Conservation (phyloP, 2,888 invertebrate species). For the Operophtera brumata region DNA sequence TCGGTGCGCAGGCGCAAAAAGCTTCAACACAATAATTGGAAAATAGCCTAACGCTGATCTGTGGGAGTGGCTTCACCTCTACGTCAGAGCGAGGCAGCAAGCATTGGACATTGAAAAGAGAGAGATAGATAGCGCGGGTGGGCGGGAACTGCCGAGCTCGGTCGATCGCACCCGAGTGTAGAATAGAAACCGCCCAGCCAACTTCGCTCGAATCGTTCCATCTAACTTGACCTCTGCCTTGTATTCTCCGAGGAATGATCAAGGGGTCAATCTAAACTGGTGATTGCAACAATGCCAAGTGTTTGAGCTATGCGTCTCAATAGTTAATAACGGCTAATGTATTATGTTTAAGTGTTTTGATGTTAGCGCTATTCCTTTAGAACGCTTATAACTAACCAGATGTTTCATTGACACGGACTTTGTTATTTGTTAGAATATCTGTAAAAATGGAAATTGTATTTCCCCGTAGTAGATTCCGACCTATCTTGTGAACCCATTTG, state of each 20-base stretch:
- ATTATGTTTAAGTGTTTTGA: constrained; percentile 43
- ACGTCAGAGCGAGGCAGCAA: constrained; percentile 51
- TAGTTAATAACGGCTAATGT: constrained; percentile 44
- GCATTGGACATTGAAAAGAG: constrained; percentile 36
- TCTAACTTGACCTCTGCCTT: constrained; percentile 51
- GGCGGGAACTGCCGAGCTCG: constrained; percentile 65
- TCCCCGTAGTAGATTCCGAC: too few relatives aligned
- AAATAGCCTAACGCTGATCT: constrained; percentile 62
- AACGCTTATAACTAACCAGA: constrained; percentile 17
- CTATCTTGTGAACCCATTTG: too few relatives aligned
- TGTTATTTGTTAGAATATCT: constrained; percentile 22
- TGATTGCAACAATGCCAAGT: constrained; percentile 52
- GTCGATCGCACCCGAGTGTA: constrained; percentile 62
- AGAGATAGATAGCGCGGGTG: constrained; percentile 53
- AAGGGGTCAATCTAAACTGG: constrained; percentile 42
- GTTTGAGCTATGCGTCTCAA: constrained; percentile 52
- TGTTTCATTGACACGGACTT: constrained; percentile 16
- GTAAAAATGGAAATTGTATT: too few relatives aligned
- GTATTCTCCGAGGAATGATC: constrained; percentile 27
- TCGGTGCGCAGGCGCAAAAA: constrained; percentile 66
- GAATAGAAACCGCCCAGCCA: constrained; percentile 70
- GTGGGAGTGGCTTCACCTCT: constrained; percentile 62
- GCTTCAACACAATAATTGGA: constrained; percentile 75
- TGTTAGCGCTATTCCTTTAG: constrained; percentile 44
- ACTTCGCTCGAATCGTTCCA: constrained; percentile 48